Evolutionary conservation across 2,797 vertebrate genomes (phyloP), one percentile per base, ranked within the genome.

Genomic region (Sebastes minor): DNA sequence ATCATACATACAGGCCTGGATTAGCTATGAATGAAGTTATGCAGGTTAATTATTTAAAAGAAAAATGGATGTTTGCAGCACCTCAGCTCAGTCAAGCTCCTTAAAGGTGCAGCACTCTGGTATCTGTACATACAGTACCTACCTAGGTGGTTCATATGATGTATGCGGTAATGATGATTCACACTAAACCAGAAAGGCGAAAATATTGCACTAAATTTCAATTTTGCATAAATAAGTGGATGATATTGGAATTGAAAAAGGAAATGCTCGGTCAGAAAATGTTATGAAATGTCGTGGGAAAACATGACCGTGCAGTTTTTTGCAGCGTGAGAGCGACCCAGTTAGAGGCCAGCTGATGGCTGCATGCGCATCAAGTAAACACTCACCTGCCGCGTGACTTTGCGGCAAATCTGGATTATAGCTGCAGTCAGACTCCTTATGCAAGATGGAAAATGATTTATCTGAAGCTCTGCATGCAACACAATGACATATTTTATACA

Each of bases 281-380:
- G 28, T 52, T 35, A 64, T 62, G 35, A 1, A 1, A 12, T 76
- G 63, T 23, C 38, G 49, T 78, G 75, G 57, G 83, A 86, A 86
- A 90, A 82, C 89, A 89, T 92, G 91, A 94, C 83, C 28, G 14
- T 25, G 89, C 90, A 90, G 68, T 33, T 85, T 89, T 71, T 71
- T 73, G 56, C 74, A 71, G 78, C 3, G 53, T 23, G 57, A 74
- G 49, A 59, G 76, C 78, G 89, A 87, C 86, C 84, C 84, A 90
- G 66, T 86, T 89, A 6, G 32, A 78, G 68, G 61, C 46, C 88
- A 83, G 68, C 76, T 86, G 85, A 81, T 86, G 78, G 85, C 76
- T 89, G 86, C 38, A 38, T 38, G 35, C 88, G 90, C 86, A 90
- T 5, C 62, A 86, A 52, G 69, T 86, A 80, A 92, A 90, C 71